These are phyloP conservation scores for Camptogramma bilineatum DNA, from an alignment of 2,888 invertebrate species.

Conservation along the genomic window DNA sequence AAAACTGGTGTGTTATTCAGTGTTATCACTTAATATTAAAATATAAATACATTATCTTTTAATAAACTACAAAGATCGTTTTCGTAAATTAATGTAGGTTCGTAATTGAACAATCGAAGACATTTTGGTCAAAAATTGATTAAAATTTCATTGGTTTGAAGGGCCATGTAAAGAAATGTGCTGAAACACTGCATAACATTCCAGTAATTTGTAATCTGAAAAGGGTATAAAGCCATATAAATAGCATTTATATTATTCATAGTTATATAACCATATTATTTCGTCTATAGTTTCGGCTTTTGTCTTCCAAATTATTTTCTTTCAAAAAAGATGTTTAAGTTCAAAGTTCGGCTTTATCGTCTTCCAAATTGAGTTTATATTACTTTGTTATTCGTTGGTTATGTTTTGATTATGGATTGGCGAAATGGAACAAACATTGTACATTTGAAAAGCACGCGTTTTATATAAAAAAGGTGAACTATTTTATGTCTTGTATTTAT, in stretches of 20 bases:
- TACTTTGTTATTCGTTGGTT: slow-evolving; percentile 44
- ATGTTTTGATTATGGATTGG: slow-evolving; percentile 43
- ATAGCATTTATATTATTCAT: slow-evolving; percentile 46
- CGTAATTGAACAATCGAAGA: too few species aligned
- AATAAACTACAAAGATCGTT: too few species aligned
- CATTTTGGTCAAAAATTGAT: background rate
- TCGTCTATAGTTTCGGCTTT: slow-evolving; percentile 50
- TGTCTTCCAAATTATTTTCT: slow-evolving; percentile 65
- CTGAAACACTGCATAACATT: slow-evolving; percentile 6
- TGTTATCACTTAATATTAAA: slow-evolving; percentile 2
- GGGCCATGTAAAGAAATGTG: too few species aligned
- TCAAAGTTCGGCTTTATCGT: slow-evolving; percentile 47
- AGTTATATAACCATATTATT: slow-evolving; percentile 38
- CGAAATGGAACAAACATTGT: slow-evolving; percentile 69
- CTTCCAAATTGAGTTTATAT: slow-evolving; percentile 53
- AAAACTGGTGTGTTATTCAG: slow-evolving; percentile 9
- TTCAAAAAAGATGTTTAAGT: slow-evolving; percentile 26
- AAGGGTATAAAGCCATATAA: slow-evolving; percentile 40
- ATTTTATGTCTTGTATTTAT: slow-evolving; percentile 78
- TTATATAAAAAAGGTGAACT: slow-evolving; percentile 76
- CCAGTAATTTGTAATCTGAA: slow-evolving; percentile 15
- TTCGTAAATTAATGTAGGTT: too few species aligned
- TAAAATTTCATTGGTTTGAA: too few species aligned
- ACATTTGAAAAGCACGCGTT: slow-evolving; percentile 68
- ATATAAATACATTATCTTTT: too few species aligned